These are phyloP conservation scores for Wasmannia auropunctata DNA, from an alignment of 1,140 invertebrate species.

Conservation along the genomic window DNA sequence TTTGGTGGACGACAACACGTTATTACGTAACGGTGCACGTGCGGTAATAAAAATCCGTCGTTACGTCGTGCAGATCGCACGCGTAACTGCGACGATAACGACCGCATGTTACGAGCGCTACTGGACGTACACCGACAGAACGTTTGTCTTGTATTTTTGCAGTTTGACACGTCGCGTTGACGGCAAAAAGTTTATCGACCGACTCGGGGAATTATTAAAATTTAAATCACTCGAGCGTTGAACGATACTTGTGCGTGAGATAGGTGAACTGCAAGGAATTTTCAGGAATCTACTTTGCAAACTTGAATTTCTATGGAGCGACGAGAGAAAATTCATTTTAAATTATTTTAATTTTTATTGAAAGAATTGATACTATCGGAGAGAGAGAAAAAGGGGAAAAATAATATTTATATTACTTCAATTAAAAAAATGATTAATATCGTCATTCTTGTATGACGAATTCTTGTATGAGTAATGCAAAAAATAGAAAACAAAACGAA, in stretches of 20 bases:
- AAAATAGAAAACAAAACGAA: neutral
- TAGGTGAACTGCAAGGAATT: neutral
- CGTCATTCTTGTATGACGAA: neutral
- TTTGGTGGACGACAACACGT: conserved; percentile 2
- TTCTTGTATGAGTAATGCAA: too few species aligned
- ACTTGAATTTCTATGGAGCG: neutral
- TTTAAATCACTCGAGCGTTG: neutral
- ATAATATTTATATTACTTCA: neutral
- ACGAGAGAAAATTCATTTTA: neutral
- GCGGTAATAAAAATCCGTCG: conserved; percentile 64
- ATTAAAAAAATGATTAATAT: neutral
- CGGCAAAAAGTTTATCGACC: neutral
- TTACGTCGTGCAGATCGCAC: conserved; percentile 47
- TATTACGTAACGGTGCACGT: conserved; percentile 48
- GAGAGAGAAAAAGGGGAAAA: neutral
- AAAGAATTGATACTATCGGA: neutral
- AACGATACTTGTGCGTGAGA: neutral
- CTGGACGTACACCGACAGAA: conserved; percentile 16
- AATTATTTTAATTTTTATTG: conserved; percentile 7
- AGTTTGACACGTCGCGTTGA: neutral
- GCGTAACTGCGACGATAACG: conserved; percentile 62
- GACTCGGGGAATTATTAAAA: neutral
- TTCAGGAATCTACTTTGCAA: neutral
- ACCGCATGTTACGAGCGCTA: conserved; percentile 47
- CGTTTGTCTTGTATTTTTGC: conserved; percentile 54